Evolutionary conservation across 2,113 vertebrate genomes (phyloP), one percentile per base, ranked within the genome.

Genomic region (Condylura cristata): DNA sequence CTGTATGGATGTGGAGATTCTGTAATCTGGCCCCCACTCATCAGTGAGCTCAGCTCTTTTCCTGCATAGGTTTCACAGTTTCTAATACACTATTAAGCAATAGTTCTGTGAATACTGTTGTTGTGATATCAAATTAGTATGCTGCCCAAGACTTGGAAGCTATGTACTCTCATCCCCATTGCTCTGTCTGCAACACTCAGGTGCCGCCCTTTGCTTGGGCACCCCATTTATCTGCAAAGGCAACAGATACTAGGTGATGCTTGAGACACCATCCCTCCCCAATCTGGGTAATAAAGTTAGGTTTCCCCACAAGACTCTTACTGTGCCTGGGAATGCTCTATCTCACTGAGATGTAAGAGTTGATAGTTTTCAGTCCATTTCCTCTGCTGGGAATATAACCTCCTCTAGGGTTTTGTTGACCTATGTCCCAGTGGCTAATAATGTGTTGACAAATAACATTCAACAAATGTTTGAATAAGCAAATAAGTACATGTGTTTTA

Each of bases 381-480:
- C 24, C 30, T 84, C 63, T 75, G 39, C 74, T 30, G 48, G 58
- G 68, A 94, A 65, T 83, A 44, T 70, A 80, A 71, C 22, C 66
- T 91, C 75, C 72, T 51, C 65, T 24, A 70, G 6, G 28, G 12
- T 74, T 2, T 86, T 80, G 46, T 41, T 88, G 41, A 93, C 16
- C 44, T 85, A 51, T 61, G 22, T 34, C 58, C 46, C 5, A 87
- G 32, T 18, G 90, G 2, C 18, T 66, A 51, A 86, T 63, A 74
- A 61, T 76, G 18, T 71, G 30, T 5, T 89, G 68, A 91, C 44
- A 90, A 34, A 46, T 48, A 94, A 80, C 60, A 92, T 81, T 75
- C 53, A 90, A 81, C 53, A 60, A 93, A 41, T 37, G 74, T n/a
- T n/a, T 75, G 14, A 96, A 83, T 83, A 94, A 89, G 90, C 30